Conservation (phyloP, 2,888 invertebrate species). For the Drosophila nigricruria region DNA sequence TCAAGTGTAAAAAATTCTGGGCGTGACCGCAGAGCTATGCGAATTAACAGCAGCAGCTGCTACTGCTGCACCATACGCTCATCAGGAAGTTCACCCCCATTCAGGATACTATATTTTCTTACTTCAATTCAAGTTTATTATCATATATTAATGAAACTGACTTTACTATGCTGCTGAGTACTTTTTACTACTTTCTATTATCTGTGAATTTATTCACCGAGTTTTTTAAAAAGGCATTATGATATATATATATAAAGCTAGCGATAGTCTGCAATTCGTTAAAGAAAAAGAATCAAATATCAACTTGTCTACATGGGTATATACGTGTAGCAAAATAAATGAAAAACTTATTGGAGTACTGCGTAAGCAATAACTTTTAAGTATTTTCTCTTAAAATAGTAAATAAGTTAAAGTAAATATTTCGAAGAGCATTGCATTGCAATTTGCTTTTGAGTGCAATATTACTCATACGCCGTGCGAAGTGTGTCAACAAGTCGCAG, state of each 20-base stretch:
- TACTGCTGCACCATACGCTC: not conserved
- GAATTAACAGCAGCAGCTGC: conserved; percentile 1
- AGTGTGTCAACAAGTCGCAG: not conserved
- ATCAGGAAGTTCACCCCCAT: conserved; percentile 32
- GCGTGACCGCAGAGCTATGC: conserved; percentile 23
- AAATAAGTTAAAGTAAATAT: not conserved
- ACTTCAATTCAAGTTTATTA: conserved; percentile 13
- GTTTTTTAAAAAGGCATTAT: too few species aligned
- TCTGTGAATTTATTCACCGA: not conserved
- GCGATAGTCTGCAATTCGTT: too few species aligned
- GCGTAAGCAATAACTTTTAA: conserved; percentile 5
- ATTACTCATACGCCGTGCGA: conserved; percentile 7
- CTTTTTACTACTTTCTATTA: not conserved
- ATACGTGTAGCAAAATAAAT: too few species aligned
- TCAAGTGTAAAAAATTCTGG: conserved; percentile 38
- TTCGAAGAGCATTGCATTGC: not conserved
- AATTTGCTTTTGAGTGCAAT: conserved; percentile 25
- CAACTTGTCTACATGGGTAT: too few species aligned
- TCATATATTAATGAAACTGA: conserved; percentile 11
- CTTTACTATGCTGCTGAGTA: not conserved
- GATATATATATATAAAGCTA: too few species aligned
- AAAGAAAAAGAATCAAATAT: too few species aligned
- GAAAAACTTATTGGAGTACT: not conserved
- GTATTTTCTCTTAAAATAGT: not conserved
- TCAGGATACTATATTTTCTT: conserved; percentile 28